Percentiles rank a stretch among this genome's conserved stretches.
Conservation (phyloP, 2,888 invertebrate genomes). For the Mimas tiliae region DNA sequence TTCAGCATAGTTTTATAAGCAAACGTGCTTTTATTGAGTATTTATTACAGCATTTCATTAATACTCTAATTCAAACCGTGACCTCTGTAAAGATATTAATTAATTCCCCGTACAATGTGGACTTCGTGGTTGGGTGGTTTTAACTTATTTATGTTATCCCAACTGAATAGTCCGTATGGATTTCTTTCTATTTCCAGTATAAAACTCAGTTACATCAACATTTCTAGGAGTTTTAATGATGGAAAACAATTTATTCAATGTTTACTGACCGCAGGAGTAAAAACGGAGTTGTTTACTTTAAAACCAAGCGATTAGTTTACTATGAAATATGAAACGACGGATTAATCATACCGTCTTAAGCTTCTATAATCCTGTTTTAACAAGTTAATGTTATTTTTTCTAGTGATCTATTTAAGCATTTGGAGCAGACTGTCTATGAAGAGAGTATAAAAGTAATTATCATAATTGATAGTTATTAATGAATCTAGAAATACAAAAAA, state of each 20-base stretch:
- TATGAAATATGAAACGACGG: conserved; percentile 19
- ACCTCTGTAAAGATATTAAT: conserved; percentile 5
- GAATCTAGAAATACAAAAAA: not conserved
- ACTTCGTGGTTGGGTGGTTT: not conserved
- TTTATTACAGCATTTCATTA: not conserved
- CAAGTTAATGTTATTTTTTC: no score
- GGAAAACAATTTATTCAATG: not conserved
- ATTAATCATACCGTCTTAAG: conserved; percentile 4
- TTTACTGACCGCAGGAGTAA: not conserved
- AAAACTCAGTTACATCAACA: not conserved
- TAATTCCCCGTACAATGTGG: conserved; percentile 10
- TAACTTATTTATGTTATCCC: not conserved
- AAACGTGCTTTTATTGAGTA: not conserved
- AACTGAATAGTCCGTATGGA: not conserved
- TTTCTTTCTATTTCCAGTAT: not conserved
- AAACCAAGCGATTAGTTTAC: conserved; percentile 21
- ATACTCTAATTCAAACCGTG: conserved; percentile 1
- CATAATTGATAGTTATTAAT: not conserved
- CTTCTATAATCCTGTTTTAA: conserved; percentile 9
- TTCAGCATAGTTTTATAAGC: not conserved
- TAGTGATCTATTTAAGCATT: not conserved
- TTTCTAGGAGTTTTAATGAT: not conserved
- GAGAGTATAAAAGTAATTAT: not conserved
- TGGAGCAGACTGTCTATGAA: not conserved
- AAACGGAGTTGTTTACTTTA: conserved; percentile 3